phyloP scores from a whole-genome alignment of 1,140 invertebrate species.

The Ganaspis sp. region DNA sequence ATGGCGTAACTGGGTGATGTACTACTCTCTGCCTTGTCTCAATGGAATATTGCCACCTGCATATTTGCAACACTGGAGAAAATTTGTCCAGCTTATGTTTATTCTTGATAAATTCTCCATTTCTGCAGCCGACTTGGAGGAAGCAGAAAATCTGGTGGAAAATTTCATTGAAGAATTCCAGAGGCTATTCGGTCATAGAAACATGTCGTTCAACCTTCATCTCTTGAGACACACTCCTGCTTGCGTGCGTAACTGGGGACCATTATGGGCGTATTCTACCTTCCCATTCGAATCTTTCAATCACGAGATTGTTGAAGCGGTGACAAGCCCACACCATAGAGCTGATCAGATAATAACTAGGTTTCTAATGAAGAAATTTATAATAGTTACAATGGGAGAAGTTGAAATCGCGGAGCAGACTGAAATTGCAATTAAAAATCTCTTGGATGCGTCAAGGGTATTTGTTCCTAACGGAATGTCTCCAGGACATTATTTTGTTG shows the following conservation, averaged over 20 bases:
- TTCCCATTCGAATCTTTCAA: neutral
- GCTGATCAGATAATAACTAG: neutral
- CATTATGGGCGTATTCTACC: neutral
- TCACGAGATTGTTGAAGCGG: neutral
- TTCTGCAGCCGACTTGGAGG: neutral
- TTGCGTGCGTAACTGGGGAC: no score
- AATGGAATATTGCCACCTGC: neutral
- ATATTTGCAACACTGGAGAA: neutral
- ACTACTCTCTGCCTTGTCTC: neutral
- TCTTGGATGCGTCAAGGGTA: neutral
- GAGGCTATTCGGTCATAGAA: neutral
- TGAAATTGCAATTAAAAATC: neutral
- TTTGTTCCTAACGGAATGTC: neutral
- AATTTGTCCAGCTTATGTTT: neutral
- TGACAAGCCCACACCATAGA: neutral
- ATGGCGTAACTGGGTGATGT: neutral
- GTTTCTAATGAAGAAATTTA: neutral
- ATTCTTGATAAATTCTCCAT: neutral
- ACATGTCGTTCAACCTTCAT: neutral
- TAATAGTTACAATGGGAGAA: neutral
- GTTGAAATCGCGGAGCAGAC: neutral
- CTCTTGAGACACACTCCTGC: no score
- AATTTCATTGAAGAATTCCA: neutral
- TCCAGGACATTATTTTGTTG: neutral
- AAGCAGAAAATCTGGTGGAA: neutral